These are phyloP conservation scores for Araneus ventricosus DNA, from an alignment of 1,140 invertebrate genomes.

Conservation along the genomic window DNA sequence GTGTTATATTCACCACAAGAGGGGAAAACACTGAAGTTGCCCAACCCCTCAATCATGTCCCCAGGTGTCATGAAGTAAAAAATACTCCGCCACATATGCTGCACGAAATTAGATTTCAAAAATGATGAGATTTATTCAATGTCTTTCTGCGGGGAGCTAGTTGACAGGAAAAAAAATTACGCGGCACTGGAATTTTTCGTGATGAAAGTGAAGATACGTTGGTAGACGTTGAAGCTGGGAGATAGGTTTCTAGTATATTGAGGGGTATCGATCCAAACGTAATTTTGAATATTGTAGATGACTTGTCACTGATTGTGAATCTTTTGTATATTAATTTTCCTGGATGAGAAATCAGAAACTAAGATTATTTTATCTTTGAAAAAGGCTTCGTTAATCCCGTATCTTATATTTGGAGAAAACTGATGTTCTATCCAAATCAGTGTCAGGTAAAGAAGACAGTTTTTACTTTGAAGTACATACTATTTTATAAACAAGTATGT, in stretches of 20 bases:
- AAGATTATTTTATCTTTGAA: no score
- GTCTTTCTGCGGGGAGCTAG: not conserved
- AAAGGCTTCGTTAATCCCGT: no score
- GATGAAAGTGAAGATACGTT: not conserved
- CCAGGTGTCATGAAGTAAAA: not conserved
- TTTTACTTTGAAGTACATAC: no score
- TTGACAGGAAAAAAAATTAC: not conserved
- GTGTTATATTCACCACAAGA: not conserved
- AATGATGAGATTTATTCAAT: slow-evolving; percentile 11
- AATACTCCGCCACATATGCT: not conserved
- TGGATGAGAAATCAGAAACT: not conserved
- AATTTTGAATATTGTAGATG: slow-evolving; percentile 1
- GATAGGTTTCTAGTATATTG: not conserved
- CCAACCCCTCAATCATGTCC: not conserved
- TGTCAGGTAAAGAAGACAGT: no score
- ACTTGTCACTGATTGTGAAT: not conserved
- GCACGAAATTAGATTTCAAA: slow-evolving; percentile 48
- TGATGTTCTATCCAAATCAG: no score
- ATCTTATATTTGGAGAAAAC: no score
- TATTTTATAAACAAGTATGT: no score
- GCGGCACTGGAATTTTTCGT: not conserved
- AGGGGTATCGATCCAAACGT: not conserved
- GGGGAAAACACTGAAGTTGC: not conserved
- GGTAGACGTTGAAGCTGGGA: not conserved
- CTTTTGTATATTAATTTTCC: not conserved